Evolutionary conservation across 1,140 invertebrate genomes (phyloP), one percentile per base, ranked within the genome.

Genomic region (Bombus superbus): DNA sequence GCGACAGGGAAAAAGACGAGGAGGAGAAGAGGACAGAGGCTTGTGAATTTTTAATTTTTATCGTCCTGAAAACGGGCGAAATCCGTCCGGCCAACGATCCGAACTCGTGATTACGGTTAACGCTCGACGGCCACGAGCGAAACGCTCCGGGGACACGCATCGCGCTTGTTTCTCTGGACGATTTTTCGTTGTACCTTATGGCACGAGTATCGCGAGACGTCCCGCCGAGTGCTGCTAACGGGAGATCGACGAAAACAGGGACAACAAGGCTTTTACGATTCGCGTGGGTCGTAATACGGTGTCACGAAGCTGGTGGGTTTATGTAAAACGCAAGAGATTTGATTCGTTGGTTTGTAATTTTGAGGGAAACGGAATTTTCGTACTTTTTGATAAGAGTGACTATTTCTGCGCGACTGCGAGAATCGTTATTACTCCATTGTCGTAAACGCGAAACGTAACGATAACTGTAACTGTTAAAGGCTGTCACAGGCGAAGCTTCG

Each of bases 31-130:
- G 47, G 66, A 68, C 59, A 9, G 76, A 28, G n/a, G 47, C 71
- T 66, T 44, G 85, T 92, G 88, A 92, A 92, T 92, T 91, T 90
- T 92, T 92, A 90, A 92, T 92, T 92, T 92, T 92, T 92, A 92
- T 92, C 66, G 79, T 80, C 89, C 75, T 68, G 81, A 73, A 64
- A 75, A 62, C 76, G 83, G 83, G 83, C 89, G 35, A 90, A 90
- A 90, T 90, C 89, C 89, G 86, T 88, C 89, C 88, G 79, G 75
- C 68, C 66, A 62, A 80, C 53, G 89, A 90, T 90, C 72, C 89
- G 76, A 90, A 88, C 62, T 69, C 64, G 80, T 57, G 89, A 90
- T 90, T 88, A 77, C 59, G 69, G 81, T 83, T 76, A 87, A 89
- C 83, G 75, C 88, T 44, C 64, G 42, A 44, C 69, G 47, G 57